Evolutionary conservation across 1,140 invertebrate genomes (phyloP), one percentile per base, ranked within the genome.

Genomic region (Leptopilina boulardi): DNA sequence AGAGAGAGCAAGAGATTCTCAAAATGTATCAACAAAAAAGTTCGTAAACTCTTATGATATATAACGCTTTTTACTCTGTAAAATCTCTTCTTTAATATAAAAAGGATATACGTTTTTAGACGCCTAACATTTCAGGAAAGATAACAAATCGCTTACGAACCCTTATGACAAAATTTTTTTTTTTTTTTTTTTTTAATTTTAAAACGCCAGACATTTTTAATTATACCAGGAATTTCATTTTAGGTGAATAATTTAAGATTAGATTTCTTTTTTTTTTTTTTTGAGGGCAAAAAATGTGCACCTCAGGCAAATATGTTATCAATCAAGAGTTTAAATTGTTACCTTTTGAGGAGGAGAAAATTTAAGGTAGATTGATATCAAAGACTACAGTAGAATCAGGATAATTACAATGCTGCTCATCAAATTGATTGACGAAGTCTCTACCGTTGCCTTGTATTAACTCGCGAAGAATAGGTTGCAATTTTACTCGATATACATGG

Each of bases 1-100:
- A n/a, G n/a, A n/a, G n/a, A n/a, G n/a, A n/a, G n/a, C n/a, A n/a
- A n/a, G 66, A 71, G 56, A 18, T 26, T 44, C 51, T 66, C 23
- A 15, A 15, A 56, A 66, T 30, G 51, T 54, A 54, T 19, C 21
- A 15, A 38, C 51, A 38, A 56, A 23, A 42, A 70, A 66, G 54
- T 38, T 77, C 54, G 54, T 72, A 73, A 66, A 34, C 59, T 66
- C 59, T 66, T 23, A 59, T 66, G 59, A 66, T 54, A 54, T 54
- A 54, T 54, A 54, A 54, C 21, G 51, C 26, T 66, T 23, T 66
- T 30, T 66, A 15, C 21, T 21, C 2, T 11, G 6, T n/a, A n/a
- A n/a, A n/a, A n/a, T n/a, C n/a, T n/a, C n/a, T n/a, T n/a, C 74
- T 75, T 71, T 51, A 74, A 79, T 72, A 76, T 70, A 73, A 76